These are phyloP conservation scores for Leptestheria dahalacensis DNA, from an alignment of 1,140 invertebrate species.

Conservation along the genomic window DNA sequence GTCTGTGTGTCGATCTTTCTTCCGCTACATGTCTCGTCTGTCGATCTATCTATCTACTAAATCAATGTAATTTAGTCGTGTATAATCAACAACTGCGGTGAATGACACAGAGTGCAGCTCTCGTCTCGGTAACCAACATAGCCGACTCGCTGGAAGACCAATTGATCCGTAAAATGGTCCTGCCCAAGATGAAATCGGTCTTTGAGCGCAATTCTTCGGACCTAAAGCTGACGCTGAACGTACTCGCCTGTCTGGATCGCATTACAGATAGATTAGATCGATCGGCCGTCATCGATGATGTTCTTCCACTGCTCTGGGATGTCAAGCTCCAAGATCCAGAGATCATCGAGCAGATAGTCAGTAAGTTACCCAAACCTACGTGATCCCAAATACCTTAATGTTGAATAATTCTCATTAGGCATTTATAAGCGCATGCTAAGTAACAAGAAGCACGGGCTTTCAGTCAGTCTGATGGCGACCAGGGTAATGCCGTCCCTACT, in stretches of 20 bases:
- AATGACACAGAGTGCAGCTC: constrained; percentile 49
- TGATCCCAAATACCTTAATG: too few species aligned
- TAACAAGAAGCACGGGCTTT: constrained; percentile 74
- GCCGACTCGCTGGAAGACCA: constrained; percentile 70
- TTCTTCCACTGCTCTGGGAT: constrained; percentile 75
- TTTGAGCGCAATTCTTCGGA: constrained; percentile 72
- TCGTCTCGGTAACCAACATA: constrained; percentile 72
- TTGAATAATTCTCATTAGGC: constrained; percentile 36
- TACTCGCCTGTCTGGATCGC: constrained; percentile 57
- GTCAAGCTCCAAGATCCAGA: constrained; percentile 68
- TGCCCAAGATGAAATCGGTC: constrained; percentile 72
- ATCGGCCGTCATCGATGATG: constrained; percentile 74
- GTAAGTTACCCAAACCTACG: constrained; percentile 19
- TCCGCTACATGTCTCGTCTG: too few species aligned
- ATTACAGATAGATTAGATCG: constrained; percentile 71
- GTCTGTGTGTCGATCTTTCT: too few species aligned
- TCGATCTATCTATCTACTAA: too few species aligned
- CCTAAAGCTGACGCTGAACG: constrained; percentile 56
- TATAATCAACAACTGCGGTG: not conserved
- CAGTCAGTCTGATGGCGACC: constrained; percentile 81
- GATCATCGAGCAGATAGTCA: constrained; percentile 29
- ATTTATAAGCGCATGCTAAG: constrained; percentile 87
- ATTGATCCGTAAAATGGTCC: constrained; percentile 59
- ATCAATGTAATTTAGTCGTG: not conserved
- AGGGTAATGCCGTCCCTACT: constrained; percentile 81